phyloP scores from a whole-genome alignment of 2,888 invertebrate species.

The Endomychus coccineus region DNA sequence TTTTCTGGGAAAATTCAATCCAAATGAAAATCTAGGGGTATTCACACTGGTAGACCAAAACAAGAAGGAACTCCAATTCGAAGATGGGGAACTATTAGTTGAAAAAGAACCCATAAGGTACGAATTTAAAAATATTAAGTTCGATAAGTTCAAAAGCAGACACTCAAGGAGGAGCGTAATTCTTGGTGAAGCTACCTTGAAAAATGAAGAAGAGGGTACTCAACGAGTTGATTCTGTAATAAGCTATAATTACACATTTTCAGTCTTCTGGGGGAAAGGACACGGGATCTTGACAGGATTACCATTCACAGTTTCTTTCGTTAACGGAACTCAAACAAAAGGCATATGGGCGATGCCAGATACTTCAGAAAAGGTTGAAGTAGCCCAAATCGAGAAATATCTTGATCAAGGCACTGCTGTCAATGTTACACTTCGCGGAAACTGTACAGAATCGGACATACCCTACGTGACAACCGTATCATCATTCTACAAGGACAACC shows the following conservation, averaged over 20 bases:
- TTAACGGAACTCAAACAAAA: conserved; percentile 51
- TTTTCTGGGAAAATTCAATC: conserved; percentile 65
- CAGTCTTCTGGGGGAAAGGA: conserved; percentile 72
- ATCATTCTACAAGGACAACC: conserved; percentile 60
- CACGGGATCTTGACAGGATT: conserved; percentile 66
- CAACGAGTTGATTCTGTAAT: conserved; percentile 66
- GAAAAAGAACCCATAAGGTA: conserved; percentile 75
- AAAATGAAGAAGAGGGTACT: conserved; percentile 42
- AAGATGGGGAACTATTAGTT: conserved; percentile 67
- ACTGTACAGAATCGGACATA: conserved; percentile 64
- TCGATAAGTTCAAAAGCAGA: conserved; percentile 40
- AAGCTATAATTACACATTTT: conserved; percentile 61
- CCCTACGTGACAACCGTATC: conserved; percentile 67
- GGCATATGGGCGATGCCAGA: conserved; percentile 60
- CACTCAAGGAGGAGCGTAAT: conserved; percentile 32
- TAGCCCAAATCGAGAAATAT: conserved; percentile 49
- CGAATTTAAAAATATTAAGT: conserved; percentile 52
- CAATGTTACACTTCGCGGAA: conserved; percentile 71
- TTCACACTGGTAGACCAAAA: conserved; percentile 60
- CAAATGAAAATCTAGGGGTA: conserved; percentile 56
- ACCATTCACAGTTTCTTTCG: conserved; percentile 55
- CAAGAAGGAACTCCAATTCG: conserved; percentile 50
- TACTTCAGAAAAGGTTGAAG: conserved; percentile 50
- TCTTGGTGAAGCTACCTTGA: conserved; percentile 42
- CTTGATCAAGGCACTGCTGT: conserved; percentile 76